phyloP scores from a whole-genome alignment of 1,140 invertebrate species.

The Ips typographus region DNA sequence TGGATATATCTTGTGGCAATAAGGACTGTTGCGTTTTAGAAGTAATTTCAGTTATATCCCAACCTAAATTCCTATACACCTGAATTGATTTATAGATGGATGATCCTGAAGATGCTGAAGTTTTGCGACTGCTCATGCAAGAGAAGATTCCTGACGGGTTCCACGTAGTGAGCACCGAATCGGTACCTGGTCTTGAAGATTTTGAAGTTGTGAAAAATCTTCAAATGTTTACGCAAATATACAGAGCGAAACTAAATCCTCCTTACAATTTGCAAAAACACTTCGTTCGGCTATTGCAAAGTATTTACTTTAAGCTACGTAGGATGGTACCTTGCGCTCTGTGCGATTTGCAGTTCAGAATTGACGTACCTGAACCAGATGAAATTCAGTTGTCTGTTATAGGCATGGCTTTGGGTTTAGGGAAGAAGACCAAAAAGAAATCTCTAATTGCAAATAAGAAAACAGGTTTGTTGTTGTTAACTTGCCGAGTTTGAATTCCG shows the following conservation, averaged over 20 bases:
- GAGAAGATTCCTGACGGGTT: constrained; percentile 76
- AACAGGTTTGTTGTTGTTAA: background rate
- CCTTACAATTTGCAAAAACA: constrained; percentile 66
- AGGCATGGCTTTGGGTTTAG: constrained; percentile 73
- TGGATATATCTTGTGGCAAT: constrained; percentile 74
- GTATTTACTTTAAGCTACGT: constrained; percentile 83
- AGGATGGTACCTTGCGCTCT: constrained; percentile 81
- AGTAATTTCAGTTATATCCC: constrained; percentile 48
- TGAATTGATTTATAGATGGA: constrained; percentile 63
- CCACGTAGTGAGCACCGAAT: constrained; percentile 82
- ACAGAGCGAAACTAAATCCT: constrained; percentile 68
- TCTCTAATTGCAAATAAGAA: background rate
- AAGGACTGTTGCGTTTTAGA: constrained; percentile 85
- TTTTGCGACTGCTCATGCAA: constrained; percentile 77
- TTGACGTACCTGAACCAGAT: constrained; percentile 83
- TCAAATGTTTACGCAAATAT: constrained; percentile 88
- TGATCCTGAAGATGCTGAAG: constrained; percentile 82
- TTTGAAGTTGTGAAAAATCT: constrained; percentile 71
- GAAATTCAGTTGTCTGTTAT: constrained; percentile 84
- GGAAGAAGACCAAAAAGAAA: constrained; percentile 55
- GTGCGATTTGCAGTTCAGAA: constrained; percentile 73
- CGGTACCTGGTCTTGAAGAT: constrained; percentile 71
- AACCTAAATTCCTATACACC: too few relatives aligned
- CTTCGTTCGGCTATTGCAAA: constrained; percentile 61
- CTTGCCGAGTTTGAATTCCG: too few relatives aligned